Percentiles rank a stretch among this genome's conserved stretches.
Evolutionary conservation across 2,797 vertebrate genomes (phyloP).

Genomic region (Chrysocyon brachyurus): DNA sequence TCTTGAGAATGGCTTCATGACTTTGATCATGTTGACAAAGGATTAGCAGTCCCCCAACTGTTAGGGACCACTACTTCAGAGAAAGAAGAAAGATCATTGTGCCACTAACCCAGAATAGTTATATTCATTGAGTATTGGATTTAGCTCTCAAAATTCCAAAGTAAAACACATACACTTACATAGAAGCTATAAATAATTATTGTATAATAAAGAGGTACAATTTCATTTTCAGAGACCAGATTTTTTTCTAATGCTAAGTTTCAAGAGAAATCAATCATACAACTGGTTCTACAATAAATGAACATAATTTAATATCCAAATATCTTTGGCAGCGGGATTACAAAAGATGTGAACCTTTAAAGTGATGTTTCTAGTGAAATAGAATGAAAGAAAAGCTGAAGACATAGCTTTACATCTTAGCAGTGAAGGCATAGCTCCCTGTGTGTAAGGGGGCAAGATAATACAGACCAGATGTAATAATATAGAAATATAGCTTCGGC

Average conservation of each 20-base stretch:
- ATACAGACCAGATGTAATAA: constrained; percentile 80
- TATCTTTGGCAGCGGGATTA: constrained; percentile 58
- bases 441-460: not conserved
- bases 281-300: not conserved
- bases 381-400: constrained; percentile 66
- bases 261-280: constrained; percentile 55
- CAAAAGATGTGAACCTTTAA: constrained; percentile 63
- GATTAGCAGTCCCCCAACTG: not conserved
- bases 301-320: constrained; percentile 42
- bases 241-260: constrained; percentile 26
- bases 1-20: not conserved
- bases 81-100: not conserved
- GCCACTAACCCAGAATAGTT: not conserved
- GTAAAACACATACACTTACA: not conserved
- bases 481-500: not conserved
- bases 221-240: constrained; percentile 32
- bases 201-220: not conserved
- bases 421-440: constrained; percentile 7
- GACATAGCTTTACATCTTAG: constrained; percentile 54
- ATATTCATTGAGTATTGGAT: not conserved
- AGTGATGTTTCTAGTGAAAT: constrained; percentile 57
- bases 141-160: constrained; percentile 12
- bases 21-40: not conserved
- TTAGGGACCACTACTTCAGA: not conserved
- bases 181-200: not conserved